A percentile compares a stretch with the other conserved stretches of the same genome.
These are phyloP conservation scores for Anguilla megastoma DNA, from an alignment of 2,797 vertebrate species.

Conservation along the genomic window DNA sequence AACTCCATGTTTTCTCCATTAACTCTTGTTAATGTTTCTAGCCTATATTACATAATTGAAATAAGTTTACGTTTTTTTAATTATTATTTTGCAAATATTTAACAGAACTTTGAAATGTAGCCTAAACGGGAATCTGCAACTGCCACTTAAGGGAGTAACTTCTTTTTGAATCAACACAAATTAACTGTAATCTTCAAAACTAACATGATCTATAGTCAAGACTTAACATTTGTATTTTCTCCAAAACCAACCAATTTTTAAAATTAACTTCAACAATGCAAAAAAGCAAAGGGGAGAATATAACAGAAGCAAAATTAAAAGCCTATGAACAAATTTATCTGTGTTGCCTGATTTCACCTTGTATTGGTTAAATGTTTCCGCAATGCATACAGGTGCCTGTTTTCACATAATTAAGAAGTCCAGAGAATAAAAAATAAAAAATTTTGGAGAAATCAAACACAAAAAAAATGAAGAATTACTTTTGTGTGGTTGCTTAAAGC, in stretches of 20 bases:
- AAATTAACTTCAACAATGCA: slow-evolving; percentile 68
- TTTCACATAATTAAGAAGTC: slow-evolving; percentile 67
- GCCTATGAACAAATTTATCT: slow-evolving; percentile 68
- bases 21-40: slow-evolving; percentile 67
- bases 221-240: slow-evolving; percentile 61
- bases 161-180: slow-evolving; percentile 71
- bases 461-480: slow-evolving; percentile 95
- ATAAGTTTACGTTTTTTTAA: slow-evolving; percentile 69
- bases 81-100: slow-evolving; percentile 69
- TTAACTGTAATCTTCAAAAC: slow-evolving; percentile 69
- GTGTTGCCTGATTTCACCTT: slow-evolving; percentile 65
- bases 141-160: slow-evolving; percentile 81
- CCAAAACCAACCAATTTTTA: slow-evolving; percentile 74
- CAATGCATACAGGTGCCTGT: slow-evolving; percentile 64
- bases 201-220: slow-evolving; percentile 68
- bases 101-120: slow-evolving; percentile 99
- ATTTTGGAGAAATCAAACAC: slow-evolving; percentile 48
- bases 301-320: slow-evolving; percentile 58
- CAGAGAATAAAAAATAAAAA: slow-evolving; percentile 71
- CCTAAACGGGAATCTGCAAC: slow-evolving; percentile 99
- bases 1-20: slow-evolving; percentile 64
- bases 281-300: slow-evolving; percentile 67
- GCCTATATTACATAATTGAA: slow-evolving; percentile 74
- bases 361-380: slow-evolving; percentile 59
- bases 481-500: slow-evolving; percentile 95